Conservation (phyloP, 2,888 invertebrate species). For the Pegoplata infirma region DNA sequence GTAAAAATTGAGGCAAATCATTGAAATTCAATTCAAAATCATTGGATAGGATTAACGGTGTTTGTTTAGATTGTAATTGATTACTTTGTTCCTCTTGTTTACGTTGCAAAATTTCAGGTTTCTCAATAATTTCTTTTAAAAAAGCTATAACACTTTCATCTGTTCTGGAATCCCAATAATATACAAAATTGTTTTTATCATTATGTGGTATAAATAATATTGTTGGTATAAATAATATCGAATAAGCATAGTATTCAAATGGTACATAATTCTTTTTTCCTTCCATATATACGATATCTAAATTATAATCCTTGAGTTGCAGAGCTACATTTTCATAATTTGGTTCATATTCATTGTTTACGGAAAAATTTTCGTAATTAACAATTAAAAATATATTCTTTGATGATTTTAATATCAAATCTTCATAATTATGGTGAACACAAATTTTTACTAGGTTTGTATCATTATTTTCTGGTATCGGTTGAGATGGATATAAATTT, state of each 20-base stretch:
- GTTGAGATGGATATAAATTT: constrained; percentile 37
- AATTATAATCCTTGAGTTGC: constrained; percentile 49
- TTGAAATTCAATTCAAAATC: constrained; percentile 16
- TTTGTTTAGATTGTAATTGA: neutral
- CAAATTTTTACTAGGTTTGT: constrained; percentile 48
- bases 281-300: constrained; percentile 64
- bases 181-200: constrained; percentile 54
- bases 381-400: constrained; percentile 55
- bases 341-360: neutral
- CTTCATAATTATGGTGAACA: constrained; percentile 57
- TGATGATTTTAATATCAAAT: constrained; percentile 55
- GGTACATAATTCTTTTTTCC: constrained; percentile 55
- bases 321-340: constrained; percentile 54
- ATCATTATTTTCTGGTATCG: constrained; percentile 2
- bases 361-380: constrained; percentile 7
- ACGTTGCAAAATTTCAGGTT: neutral
- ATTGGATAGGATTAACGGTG: neutral
- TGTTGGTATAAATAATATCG: constrained; percentile 48
- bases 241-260: constrained; percentile 56
- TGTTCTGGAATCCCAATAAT: constrained; percentile 7
- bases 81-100: neutral
- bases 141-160: constrained; percentile 53
- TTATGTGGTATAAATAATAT: constrained; percentile 47
- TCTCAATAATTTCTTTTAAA: constrained; percentile 4
- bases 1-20: constrained; percentile 24